phyloP scores from a whole-genome alignment of 2,113 vertebrate genomes.

The Tor tambroides region DNA sequence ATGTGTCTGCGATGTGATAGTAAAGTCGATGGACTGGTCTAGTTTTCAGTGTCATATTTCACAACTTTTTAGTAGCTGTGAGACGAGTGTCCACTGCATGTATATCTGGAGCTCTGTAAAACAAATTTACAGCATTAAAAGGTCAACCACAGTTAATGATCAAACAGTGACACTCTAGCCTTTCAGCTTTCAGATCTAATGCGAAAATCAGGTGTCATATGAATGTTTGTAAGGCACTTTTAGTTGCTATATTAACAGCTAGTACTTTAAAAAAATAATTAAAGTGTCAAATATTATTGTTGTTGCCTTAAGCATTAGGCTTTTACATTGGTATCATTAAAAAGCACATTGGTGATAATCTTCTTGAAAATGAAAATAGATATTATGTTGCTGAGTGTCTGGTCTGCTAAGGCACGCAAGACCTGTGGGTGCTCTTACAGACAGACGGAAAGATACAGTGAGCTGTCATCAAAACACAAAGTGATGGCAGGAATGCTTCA shows the following conservation, averaged over 20 bases:
- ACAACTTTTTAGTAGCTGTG: conserved; percentile 44
- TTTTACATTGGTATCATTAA: neutral
- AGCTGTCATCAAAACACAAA: conserved; percentile 47
- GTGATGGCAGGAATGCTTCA: conserved; percentile 40
- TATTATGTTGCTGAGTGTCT: neutral
- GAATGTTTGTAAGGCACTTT: neutral
- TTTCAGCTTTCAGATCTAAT: conserved; percentile 1
- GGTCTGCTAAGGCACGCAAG: neutral
- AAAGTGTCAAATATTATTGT: neutral
- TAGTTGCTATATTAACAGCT: neutral
- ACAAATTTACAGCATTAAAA: conserved; percentile 6
- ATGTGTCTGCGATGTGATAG: conserved; percentile 44
- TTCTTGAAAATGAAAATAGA: conserved; percentile 16
- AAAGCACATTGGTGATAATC: neutral
- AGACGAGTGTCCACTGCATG: conserved; percentile 20
- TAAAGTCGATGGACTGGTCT: conserved; percentile 43
- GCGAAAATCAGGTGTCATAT: neutral
- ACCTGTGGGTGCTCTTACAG: conserved; percentile 23
- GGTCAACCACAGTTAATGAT: neutral
- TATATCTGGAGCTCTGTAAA: conserved; percentile 30
- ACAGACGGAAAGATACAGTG: conserved; percentile 40
- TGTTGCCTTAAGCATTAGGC: conserved; percentile 7
- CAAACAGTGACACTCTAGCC: neutral
- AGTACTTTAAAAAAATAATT: neutral
- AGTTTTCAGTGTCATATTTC: conserved; percentile 47